Conservation (phyloP, 2,113 vertebrate species). For the Pollimyrus isidori region DNA sequence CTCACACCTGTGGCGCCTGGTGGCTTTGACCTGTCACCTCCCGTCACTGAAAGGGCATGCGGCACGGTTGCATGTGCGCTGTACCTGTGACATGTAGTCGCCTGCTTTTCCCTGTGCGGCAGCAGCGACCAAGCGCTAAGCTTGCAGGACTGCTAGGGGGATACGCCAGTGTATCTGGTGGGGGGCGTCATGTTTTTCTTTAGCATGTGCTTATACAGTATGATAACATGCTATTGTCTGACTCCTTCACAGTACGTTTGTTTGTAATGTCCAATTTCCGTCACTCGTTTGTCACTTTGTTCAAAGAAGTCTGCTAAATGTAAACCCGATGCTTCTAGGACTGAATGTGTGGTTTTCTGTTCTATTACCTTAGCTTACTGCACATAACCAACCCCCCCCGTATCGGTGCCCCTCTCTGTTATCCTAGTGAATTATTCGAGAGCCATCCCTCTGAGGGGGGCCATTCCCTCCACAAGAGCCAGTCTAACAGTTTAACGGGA, state of each 20-base stretch:
- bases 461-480: not conserved
- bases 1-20: not conserved
- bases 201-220: not conserved
- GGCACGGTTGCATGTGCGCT: not conserved
- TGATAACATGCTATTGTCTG: not conserved
- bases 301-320: not conserved
- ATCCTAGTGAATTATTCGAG: not conserved
- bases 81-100: not conserved
- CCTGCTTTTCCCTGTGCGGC: not conserved
- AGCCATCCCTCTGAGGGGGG: not conserved
- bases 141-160: not conserved
- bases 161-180: not conserved
- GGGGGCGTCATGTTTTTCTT: not conserved
- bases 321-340: not conserved
- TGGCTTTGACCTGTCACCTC: not conserved
- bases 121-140: too few relatives aligned
- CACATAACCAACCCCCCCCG: not conserved
- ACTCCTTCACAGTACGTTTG: not conserved
- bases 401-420: not conserved
- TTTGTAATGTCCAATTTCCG: not conserved
- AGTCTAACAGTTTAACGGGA: not conserved
- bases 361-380: not conserved
- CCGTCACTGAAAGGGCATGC: not conserved
- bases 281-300: not conserved
- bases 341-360: not conserved